phyloP scores from a whole-genome alignment of 64 coral and sea anemone genomes.

The Porites lutea region DNA sequence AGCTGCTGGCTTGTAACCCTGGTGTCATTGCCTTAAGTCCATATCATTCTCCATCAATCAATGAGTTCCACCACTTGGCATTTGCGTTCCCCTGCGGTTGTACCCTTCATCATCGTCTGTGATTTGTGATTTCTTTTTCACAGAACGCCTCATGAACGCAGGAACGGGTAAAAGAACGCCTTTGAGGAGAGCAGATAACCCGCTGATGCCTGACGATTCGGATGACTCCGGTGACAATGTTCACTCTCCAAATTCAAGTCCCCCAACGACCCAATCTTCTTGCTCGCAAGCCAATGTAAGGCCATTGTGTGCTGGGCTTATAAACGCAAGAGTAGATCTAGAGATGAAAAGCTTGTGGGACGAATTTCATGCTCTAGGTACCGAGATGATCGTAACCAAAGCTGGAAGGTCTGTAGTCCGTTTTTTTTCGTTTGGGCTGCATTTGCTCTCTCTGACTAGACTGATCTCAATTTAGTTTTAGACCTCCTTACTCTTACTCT shows the following conservation, averaged over 20 bases:
- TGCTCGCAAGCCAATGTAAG: slow-evolving; percentile 30
- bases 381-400: slow-evolving; percentile 98
- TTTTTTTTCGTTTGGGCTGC: slow-evolving; percentile 21
- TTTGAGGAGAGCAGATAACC: slow-evolving; percentile 9
- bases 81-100: slow-evolving; percentile 21
- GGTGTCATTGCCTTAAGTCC: neutral
- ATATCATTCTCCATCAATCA: slow-evolving; percentile 30
- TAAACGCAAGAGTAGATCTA: slow-evolving; percentile 87
- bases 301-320: slow-evolving; percentile 61
- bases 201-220: slow-evolving; percentile 22
- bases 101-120: slow-evolving; percentile 18
- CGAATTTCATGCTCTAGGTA: slow-evolving; percentile 91
- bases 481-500: no score
- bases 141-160: slow-evolving; percentile 96
- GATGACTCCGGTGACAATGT: slow-evolving; percentile 36
- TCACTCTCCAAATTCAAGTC: slow-evolving; percentile 47
- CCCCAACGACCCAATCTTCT: slow-evolving; percentile 69
- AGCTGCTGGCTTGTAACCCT: no score
- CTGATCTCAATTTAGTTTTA: no score
- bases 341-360: slow-evolving; percentile 99
- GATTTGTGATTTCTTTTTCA: slow-evolving; percentile 44
- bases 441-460: no score
- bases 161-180: slow-evolving; percentile 92
- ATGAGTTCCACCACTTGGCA: neutral
- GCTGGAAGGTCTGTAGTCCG: slow-evolving; percentile 87